Evolutionary conservation across 1,140 invertebrate species (phyloP).

Genomic region (Drosophila triauraria): DNA sequence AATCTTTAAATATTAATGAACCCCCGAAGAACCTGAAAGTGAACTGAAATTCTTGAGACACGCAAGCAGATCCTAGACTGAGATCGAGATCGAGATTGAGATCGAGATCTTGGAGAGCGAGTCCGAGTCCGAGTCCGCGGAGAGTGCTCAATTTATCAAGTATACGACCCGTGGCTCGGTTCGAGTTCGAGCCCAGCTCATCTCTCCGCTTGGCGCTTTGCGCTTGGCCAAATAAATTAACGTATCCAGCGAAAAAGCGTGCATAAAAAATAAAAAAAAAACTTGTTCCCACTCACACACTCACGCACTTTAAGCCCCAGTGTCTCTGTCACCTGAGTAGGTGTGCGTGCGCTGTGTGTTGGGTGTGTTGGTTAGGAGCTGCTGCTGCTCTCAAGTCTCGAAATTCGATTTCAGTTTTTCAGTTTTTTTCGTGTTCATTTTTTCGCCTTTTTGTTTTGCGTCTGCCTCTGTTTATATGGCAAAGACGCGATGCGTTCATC

Average conservation of each 20-base stretch:
- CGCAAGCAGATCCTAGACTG: conserved; percentile 51
- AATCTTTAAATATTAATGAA: conserved; percentile 74
- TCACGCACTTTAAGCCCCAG: conserved; percentile 57
- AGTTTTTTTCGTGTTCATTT: conserved; percentile 47
- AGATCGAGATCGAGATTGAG: conserved; percentile 17
- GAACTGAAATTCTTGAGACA: conserved; percentile 74
- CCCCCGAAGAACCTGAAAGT: conserved; percentile 67
- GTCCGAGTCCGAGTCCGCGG: conserved; percentile 20
- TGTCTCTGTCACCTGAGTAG: conserved; percentile 56
- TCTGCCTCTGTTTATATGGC: conserved; percentile 81
- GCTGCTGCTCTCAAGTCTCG: conserved; percentile 60
- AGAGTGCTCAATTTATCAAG: conserved; percentile 63
- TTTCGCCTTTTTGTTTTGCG: conserved; percentile 44
- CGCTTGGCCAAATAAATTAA: conserved; percentile 79
- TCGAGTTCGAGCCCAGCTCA: conserved; percentile 55
- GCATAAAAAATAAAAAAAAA: conserved; percentile 46
- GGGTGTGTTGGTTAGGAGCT: conserved; percentile 12
- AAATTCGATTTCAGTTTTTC: conserved; percentile 54
- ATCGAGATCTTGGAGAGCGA: conserved; percentile 13
- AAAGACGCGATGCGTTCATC: conserved; percentile 80
- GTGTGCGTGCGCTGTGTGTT: conserved; percentile 12
- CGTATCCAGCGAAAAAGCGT: conserved; percentile 57
- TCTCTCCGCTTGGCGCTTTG: conserved; percentile 51
- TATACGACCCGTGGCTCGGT: conserved; percentile 60
- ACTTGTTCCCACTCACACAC: conserved; percentile 57